Evolutionary conservation across 2,888 invertebrate species (phyloP), one percentile per base, ranked within the genome.

Genomic region (Thymelicus lineola): DNA sequence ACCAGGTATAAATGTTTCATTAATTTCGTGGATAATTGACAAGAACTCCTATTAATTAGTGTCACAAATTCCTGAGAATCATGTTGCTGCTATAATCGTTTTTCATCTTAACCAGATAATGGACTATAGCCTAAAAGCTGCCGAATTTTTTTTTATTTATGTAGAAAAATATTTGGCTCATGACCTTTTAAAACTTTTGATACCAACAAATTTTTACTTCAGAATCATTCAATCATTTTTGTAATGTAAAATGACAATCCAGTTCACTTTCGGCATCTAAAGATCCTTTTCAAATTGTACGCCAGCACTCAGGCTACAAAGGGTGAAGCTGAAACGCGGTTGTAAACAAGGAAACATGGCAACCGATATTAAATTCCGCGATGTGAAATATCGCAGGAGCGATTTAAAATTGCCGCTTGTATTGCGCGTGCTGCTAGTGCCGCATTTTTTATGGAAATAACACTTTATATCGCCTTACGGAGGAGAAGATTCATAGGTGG

Each of bases 351-450:
- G 35, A 62, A 62, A 48, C 62, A 50, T 50, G 36, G 35, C 36
- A 36, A 36, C 50, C 50, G 62, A 50, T 62, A 62, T 62, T 62
- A 62, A 62, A 62, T 62, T 62, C 62, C 48, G 17, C 48, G 62
- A 36, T 50, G 62, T 62, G 62, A 62, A 50, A 62, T 62, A 62
- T 62, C 36, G 62, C n/a, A 10, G 48, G 17, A 62, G 50, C 62
- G 36, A 50, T 62, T 62, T 62, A 50, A 62, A 50, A 62, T 62
- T 62, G 48, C 48, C 61, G 50, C 48, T 62, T 50, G 36, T 17
- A 35, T 50, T 50, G 10, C 50, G 62, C 12, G 28, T 28, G 28
- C 28, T 28, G 62, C 46, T 9, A 36, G 62, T 48, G 48, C 9
- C 14, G 61, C 14, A 20, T 17, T 60, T 60, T 48, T 62, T 10